These are phyloP conservation scores for Xanthorhoe spadicearia DNA, from an alignment of 2,888 invertebrate species.

Conservation along the genomic window DNA sequence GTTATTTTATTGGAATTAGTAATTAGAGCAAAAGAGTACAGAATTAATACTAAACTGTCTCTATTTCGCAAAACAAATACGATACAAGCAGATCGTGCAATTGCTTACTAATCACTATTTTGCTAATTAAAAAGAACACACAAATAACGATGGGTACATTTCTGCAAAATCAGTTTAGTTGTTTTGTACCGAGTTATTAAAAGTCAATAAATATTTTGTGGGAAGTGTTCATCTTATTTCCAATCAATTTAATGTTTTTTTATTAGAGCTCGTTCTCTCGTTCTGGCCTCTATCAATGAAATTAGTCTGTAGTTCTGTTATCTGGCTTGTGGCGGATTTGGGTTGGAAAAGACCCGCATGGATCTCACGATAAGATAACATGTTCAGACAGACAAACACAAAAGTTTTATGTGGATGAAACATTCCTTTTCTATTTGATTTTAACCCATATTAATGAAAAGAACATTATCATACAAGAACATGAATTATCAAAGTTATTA, in stretches of 20 bases:
- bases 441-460: too few relatives aligned
- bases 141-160: too few relatives aligned
- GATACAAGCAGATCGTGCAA: too few relatives aligned
- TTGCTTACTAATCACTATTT: slow-evolving; percentile 1
- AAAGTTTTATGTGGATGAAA: slow-evolving; percentile 1
- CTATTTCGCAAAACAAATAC: too few relatives aligned
- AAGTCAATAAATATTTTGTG: background rate
- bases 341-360: slow-evolving; percentile 30
- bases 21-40: background rate
- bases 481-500: too few relatives aligned
- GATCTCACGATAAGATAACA: slow-evolving; percentile 19
- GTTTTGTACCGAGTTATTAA: background rate
- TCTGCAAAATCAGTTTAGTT: too few relatives aligned
- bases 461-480: too few relatives aligned
- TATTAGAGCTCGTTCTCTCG: background rate
- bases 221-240: background rate
- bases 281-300: background rate
- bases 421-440: too few relatives aligned
- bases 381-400: slow-evolving; percentile 8
- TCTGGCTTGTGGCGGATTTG: slow-evolving; percentile 19
- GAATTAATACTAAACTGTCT: background rate
- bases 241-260: background rate
- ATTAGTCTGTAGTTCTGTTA: slow-evolving; percentile 23
- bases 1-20: slow-evolving; percentile 12
- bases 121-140: too few relatives aligned